Evolutionary conservation across 2,113 vertebrate species (phyloP), one percentile per base, ranked within the genome.

Genomic region (Alces alces): DNA sequence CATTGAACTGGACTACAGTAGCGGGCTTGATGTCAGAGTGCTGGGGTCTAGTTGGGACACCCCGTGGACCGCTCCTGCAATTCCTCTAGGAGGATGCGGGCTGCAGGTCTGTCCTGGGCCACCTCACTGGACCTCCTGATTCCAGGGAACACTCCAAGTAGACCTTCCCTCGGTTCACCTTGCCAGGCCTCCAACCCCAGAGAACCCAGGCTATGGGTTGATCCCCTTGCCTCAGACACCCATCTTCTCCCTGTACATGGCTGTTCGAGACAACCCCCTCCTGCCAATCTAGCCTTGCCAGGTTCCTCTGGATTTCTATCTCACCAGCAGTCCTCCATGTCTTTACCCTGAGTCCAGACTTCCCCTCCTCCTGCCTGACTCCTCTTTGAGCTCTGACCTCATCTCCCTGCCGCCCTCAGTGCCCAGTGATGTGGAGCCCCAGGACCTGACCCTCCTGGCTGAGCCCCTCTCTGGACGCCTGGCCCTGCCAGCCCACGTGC

Each of bases 1-100:
- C 93, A 99, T 99, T 0, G 99, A 99, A 96, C 97, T 99, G 60
- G 99, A 99, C 98, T 99, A 99, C 98, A 99, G 99, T 13, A 98
- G 99, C 6, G 99, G 98, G 92, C 98, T 99, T 96, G 99, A 99
- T 99, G 99, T 99, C 98, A 98, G n/a, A 17, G 36, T 17, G 70
- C 58, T 70, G 28, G 61, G n/a, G 50, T 12, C 23, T 61, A 5
- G 16, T 36, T 39, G 39, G 54, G 47, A 4, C 5, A 60, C n/a
- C 39, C 52, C 28, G 17, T 79, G 54, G 78, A 36, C 39, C 39
- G 13, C n/a, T 82, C 50, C 60, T 86, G 21, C 84, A 47, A 43
- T 13, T 54, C 39, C 6, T 39, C 66, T 28, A 84, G 61, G 57
- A 92, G 64, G 83, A 88, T 58, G 1, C 21, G n/a, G 70, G 43